These are phyloP conservation scores for Agriotes lineatus DNA, from an alignment of 2,888 invertebrate genomes.

Conservation along the genomic window DNA sequence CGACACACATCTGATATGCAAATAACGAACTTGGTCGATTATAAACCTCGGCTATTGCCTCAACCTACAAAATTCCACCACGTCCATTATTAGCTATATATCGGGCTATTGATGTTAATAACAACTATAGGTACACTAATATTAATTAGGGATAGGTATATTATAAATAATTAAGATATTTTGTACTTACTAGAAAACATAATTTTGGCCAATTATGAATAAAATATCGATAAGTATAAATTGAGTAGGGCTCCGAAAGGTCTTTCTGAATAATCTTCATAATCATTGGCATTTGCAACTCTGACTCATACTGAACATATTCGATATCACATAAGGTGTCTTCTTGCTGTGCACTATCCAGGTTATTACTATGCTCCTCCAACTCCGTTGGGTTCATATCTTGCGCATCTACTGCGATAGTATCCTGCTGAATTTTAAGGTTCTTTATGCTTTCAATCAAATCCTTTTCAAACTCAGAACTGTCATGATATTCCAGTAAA, in stretches of 20 bases:
- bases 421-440: slow-evolving; percentile 38
- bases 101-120: too few species aligned
- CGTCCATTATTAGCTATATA: too few species aligned
- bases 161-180: too few species aligned
- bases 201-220: slow-evolving; percentile 99
- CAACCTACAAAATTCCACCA: too few species aligned
- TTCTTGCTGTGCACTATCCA: slow-evolving; percentile 20
- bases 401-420: slow-evolving; percentile 13
- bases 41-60: too few species aligned
- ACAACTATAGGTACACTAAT: too few species aligned
- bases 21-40: too few species aligned
- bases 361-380: too few species aligned
- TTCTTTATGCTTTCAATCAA: slow-evolving; percentile 44
- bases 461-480: slow-evolving; percentile 40
- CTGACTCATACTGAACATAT: slow-evolving; percentile 90
- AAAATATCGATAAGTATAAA: slow-evolving; percentile 99
- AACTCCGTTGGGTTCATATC: too few species aligned
- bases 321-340: slow-evolving; percentile 59
- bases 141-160: too few species aligned
- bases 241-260: slow-evolving; percentile 99
- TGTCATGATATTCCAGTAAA: slow-evolving; percentile 24
- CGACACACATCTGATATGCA: too few species aligned
- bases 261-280: slow-evolving; percentile 99
- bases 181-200: slow-evolving; percentile 91
- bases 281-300: slow-evolving; percentile 98